Conservation (phyloP, 2,113 vertebrate species). For the Odontesthes bonariensis region DNA sequence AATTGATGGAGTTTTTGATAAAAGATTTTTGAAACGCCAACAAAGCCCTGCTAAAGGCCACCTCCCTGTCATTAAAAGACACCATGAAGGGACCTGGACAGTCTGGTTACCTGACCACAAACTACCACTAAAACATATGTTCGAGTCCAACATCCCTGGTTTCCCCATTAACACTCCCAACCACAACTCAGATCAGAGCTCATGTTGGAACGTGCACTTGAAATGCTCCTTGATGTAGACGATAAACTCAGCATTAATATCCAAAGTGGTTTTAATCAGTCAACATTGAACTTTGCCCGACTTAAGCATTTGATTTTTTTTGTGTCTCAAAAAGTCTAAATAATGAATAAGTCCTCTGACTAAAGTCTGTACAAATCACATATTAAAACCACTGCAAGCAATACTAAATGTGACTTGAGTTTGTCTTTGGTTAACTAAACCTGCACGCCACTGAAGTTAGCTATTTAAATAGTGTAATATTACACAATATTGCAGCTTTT, state of each 20-base stretch:
- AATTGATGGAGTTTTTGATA: too few species aligned
- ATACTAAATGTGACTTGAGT: too few species aligned
- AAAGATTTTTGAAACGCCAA: too few species aligned
- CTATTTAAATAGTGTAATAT: background rate
- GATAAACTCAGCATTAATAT: background rate
- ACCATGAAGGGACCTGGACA: background rate
- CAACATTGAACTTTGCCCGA: too few species aligned
- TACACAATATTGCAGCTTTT: background rate
- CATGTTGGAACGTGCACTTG: slow-evolving; percentile 53
- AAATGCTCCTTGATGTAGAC: slow-evolving; percentile 30
- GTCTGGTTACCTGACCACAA: background rate
- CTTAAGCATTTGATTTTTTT: background rate
- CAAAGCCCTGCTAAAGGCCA: too few species aligned
- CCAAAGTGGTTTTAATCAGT: too few species aligned
- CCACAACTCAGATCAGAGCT: slow-evolving; percentile 18
- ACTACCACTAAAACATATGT: too few species aligned
- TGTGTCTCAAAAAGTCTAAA: too few species aligned
- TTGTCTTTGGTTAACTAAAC: background rate
- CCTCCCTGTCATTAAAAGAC: background rate
- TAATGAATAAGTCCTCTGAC: too few species aligned
- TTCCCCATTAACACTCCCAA: slow-evolving; percentile 4
- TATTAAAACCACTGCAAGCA: too few species aligned
- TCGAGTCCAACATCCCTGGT: background rate
- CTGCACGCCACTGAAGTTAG: too few species aligned
- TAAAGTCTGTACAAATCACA: too few species aligned